Percentiles rank a stretch among this genome's conserved stretches.
Conservation (phyloP, 2,797 vertebrate genomes). For the Hirundo rustica region DNA sequence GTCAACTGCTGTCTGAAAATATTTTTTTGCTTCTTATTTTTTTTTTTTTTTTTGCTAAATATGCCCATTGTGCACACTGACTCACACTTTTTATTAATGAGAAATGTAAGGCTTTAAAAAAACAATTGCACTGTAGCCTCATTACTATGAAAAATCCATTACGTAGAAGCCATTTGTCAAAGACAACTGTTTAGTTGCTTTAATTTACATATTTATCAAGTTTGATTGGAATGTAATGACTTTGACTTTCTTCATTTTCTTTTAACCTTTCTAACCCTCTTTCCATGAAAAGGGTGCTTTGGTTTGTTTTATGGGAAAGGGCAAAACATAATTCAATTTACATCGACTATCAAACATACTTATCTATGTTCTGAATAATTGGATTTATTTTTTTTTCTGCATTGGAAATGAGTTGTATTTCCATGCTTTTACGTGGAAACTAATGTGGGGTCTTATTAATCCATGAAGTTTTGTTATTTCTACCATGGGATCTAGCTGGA, state of each 20-base stretch:
- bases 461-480: not conserved
- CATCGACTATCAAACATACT: conserved; percentile 20
- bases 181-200: conserved; percentile 79
- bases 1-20: not conserved
- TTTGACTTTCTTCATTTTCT: conserved; percentile 68
- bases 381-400: not conserved
- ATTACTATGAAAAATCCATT: conserved; percentile 87
- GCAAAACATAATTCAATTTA: conserved; percentile 60
- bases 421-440: not conserved
- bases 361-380: not conserved
- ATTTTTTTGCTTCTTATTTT: not conserved
- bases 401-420: not conserved
- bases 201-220: conserved; percentile 93
- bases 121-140: conserved; percentile 81
- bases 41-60: not conserved
- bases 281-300: conserved; percentile 22
- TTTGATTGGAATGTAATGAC: conserved; percentile 81
- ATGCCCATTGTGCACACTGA: conserved; percentile 15
- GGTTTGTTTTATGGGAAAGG: conserved; percentile 52
- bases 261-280: conserved; percentile 69
- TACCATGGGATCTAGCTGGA: not conserved
- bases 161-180: conserved; percentile 86
- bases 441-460: not conserved
- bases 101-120: conserved; percentile 59
- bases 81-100: conserved; percentile 59